Percentiles rank a stretch among this genome's conserved stretches.
phyloP scores from a whole-genome alignment of 2,113 vertebrate genomes.

The Galbula dea region DNA sequence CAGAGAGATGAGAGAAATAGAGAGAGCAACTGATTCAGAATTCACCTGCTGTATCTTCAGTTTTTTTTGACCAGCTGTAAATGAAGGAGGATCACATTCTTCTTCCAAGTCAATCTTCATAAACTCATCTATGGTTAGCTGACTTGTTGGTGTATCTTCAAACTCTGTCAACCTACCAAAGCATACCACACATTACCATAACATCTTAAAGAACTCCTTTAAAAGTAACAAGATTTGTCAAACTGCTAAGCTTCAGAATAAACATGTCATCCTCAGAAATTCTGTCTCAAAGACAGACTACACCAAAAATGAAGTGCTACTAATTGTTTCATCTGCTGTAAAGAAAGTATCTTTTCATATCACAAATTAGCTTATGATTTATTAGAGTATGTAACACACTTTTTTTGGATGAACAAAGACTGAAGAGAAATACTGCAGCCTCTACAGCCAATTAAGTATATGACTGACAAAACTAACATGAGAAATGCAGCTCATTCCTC shows the following conservation, averaged over 20 bases:
- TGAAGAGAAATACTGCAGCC: background rate
- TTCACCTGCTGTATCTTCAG: slow-evolving; percentile 82
- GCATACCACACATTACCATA: background rate
- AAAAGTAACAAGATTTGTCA: background rate
- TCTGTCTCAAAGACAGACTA: background rate
- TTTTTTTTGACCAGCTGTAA: slow-evolving; percentile 85
- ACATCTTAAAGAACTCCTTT: background rate
- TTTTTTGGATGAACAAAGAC: background rate
- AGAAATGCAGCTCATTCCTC: background rate
- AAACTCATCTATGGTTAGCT: slow-evolving; percentile 94
- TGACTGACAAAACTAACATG: background rate
- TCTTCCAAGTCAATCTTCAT: slow-evolving; percentile 91
- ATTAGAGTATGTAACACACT: background rate
- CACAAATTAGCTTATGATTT: slow-evolving; percentile 6
- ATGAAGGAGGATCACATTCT: slow-evolving; percentile 94
- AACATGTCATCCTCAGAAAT: background rate
- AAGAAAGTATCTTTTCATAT: slow-evolving; percentile 6
- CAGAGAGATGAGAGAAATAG: background rate
- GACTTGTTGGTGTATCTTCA: slow-evolving; percentile 93
- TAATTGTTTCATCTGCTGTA: slow-evolving; percentile 10
- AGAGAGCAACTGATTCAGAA: background rate
- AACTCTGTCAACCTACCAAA: slow-evolving; percentile 87
- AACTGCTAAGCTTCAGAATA: background rate
- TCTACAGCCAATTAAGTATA: background rate
- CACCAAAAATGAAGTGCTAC: background rate